Conservation (phyloP, 2,888 invertebrate species). For the Barypeithes pellucidus region DNA sequence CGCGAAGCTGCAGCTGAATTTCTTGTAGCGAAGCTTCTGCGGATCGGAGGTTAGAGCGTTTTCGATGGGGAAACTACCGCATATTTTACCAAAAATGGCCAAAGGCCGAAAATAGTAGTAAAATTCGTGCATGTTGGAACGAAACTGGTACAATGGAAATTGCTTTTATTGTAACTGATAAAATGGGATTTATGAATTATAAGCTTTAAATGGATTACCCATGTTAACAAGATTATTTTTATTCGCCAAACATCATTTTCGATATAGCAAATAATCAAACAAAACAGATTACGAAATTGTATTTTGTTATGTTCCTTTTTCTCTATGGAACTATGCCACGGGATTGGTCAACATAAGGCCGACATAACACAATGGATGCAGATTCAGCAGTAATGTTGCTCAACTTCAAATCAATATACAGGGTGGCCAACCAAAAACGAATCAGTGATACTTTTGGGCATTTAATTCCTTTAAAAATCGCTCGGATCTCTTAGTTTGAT, state of each 20-base stretch:
- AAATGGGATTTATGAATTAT: background rate
- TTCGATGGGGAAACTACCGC: constrained; percentile 59
- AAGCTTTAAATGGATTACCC: background rate
- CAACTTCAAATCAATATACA: too few species aligned
- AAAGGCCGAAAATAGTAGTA: constrained; percentile 60
- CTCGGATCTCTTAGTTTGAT: too few species aligned
- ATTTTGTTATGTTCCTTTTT: too few species aligned
- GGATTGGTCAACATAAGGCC: too few species aligned
- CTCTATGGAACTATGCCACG: too few species aligned
- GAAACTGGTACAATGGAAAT: background rate
- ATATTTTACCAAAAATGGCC: constrained; percentile 55
- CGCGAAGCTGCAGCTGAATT: constrained; percentile 45
- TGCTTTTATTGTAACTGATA: background rate
- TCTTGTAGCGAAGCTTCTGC: constrained; percentile 49
- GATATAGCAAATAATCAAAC: too few species aligned
- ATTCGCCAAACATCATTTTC: background rate
- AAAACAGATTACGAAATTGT: too few species aligned
- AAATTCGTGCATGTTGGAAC: constrained; percentile 51
- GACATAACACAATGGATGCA: too few species aligned
- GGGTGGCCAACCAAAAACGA: too few species aligned
- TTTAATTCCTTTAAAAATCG: too few species aligned
- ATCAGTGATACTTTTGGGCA: too few species aligned
- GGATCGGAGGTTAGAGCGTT: constrained; percentile 54
- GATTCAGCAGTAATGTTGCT: too few species aligned
- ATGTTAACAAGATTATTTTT: constrained; percentile 1